Conservation (phyloP, 2,888 invertebrate species). For the Ornithoptera priamus region DNA sequence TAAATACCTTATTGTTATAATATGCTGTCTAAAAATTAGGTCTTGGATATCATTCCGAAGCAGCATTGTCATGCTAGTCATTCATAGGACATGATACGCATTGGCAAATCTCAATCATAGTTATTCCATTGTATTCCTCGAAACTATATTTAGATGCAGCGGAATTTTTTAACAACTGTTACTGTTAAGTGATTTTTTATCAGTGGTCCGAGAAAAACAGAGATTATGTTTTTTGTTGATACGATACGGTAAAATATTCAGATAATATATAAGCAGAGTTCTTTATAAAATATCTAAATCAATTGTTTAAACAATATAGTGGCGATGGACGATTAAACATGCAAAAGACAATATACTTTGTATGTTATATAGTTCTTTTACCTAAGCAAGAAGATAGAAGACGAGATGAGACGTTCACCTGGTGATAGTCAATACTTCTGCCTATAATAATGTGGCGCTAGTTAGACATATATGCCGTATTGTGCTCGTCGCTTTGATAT, state of each 20-base stretch:
- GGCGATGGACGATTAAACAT: too few species aligned
- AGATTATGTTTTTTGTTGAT: conserved; percentile 10
- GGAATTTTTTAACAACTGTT: conserved; percentile 35
- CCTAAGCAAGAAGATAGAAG: too few species aligned
- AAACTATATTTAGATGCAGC: conserved; percentile 36
- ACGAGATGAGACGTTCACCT: too few species aligned
- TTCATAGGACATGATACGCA: conserved; percentile 56
- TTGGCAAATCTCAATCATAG: conserved; percentile 55
- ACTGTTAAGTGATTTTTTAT: conserved; percentile 18
- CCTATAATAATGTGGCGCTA: too few species aligned
- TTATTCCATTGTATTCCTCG: conserved; percentile 50
- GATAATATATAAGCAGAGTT: too few species aligned
- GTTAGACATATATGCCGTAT: too few species aligned
- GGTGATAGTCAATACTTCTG: too few species aligned
- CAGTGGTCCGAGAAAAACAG: conserved; percentile 7
- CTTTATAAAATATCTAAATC: conserved; percentile 3
- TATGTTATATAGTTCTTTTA: too few species aligned
- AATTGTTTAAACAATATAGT: not conserved
- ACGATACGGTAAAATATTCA: not conserved
- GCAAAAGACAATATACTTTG: too few species aligned
- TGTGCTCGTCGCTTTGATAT: too few species aligned
- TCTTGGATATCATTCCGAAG: conserved; percentile 61
- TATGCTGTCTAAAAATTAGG: conserved; percentile 45
- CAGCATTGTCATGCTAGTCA: conserved; percentile 60
- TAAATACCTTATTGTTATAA: not conserved